Evolutionary conservation across 64 coral and sea anemone genomes (phyloP).

Genomic region (Acropora yongei): DNA sequence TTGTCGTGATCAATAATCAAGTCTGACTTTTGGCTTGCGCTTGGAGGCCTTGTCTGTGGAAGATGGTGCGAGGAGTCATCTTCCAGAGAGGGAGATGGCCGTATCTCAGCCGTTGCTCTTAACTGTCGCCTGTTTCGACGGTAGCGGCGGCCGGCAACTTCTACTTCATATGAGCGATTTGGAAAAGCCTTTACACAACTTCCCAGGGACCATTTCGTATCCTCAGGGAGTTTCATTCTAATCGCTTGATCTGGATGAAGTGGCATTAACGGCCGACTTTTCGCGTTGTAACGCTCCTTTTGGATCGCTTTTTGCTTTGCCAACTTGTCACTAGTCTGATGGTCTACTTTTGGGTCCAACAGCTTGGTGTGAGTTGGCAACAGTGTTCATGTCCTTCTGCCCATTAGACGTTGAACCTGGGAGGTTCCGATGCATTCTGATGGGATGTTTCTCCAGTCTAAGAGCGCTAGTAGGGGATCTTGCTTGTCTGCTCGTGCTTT

Average conservation of each 20-base stretch:
- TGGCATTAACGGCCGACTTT: slow-evolving; percentile 41
- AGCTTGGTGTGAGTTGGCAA: slow-evolving; percentile 54
- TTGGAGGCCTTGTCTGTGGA: neutral
- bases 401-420: slow-evolving; percentile 38
- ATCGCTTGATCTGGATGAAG: slow-evolving; percentile 16
- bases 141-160: neutral
- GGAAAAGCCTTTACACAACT: neutral
- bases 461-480: slow-evolving; percentile 46
- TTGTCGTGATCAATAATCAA: neutral
- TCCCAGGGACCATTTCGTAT: neutral
- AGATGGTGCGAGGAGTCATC: neutral
- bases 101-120: neutral
- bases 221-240: neutral
- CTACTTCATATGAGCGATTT: slow-evolving; percentile 10
- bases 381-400: slow-evolving; percentile 39
- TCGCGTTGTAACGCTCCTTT: slow-evolving; percentile 56
- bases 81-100: neutral
- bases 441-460: slow-evolving; percentile 48
- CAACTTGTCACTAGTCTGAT: slow-evolving; percentile 5
- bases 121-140: neutral
- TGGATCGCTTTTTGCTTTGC: slow-evolving; percentile 35
- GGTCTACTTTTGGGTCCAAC: slow-evolving; percentile 20
- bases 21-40: neutral
- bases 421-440: slow-evolving; percentile 42
- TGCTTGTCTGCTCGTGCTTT: slow-evolving; percentile 17